Percentiles rank a stretch among this genome's conserved stretches.
Conservation (phyloP, 2,888 invertebrate species). For the Exephanes ischioxanthus region DNA sequence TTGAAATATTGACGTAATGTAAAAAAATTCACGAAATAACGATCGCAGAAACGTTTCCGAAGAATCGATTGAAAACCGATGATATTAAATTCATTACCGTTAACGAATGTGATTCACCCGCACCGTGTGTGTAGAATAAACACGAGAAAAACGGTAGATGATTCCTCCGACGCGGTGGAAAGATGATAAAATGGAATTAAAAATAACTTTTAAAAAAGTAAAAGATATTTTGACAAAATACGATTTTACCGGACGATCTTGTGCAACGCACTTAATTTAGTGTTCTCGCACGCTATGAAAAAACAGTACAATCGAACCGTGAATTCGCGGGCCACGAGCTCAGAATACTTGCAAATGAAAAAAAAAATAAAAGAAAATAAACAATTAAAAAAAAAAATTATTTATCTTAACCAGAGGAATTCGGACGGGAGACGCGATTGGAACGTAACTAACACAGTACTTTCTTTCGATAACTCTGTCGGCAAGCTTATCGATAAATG, state of each 20-base stretch:
- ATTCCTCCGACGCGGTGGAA: not conserved
- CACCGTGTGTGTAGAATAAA: constrained; percentile 6
- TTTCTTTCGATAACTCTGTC: not conserved
- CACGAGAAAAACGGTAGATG: not conserved
- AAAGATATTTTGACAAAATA: constrained; percentile 30
- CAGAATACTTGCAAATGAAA: not conserved
- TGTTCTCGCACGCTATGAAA: constrained; percentile 21
- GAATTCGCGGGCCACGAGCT: constrained; percentile 15
- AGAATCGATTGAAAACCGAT: constrained; percentile 18
- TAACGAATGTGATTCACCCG: constrained; percentile 4
- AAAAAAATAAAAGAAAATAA: not conserved
- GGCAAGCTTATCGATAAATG: constrained; percentile 12
- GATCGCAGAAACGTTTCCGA: constrained; percentile 28
- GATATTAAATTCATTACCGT: constrained; percentile 15
- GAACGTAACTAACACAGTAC: constrained; percentile 2
- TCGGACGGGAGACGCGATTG: not conserved
- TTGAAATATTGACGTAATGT: constrained; percentile 23
- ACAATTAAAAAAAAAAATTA: not conserved
- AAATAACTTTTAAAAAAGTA: not conserved
- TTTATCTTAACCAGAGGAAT: not conserved
- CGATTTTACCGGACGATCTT: not conserved
- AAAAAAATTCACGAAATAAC: constrained; percentile 39
- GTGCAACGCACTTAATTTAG: constrained; percentile 12
- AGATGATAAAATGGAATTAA: constrained; percentile 17
- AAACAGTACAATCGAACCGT: constrained; percentile 28